Percentiles rank a stretch among this genome's conserved stretches.
These are phyloP conservation scores for Larimichthys crocea DNA, from an alignment of 2,113 vertebrate genomes.

Conservation along the genomic window DNA sequence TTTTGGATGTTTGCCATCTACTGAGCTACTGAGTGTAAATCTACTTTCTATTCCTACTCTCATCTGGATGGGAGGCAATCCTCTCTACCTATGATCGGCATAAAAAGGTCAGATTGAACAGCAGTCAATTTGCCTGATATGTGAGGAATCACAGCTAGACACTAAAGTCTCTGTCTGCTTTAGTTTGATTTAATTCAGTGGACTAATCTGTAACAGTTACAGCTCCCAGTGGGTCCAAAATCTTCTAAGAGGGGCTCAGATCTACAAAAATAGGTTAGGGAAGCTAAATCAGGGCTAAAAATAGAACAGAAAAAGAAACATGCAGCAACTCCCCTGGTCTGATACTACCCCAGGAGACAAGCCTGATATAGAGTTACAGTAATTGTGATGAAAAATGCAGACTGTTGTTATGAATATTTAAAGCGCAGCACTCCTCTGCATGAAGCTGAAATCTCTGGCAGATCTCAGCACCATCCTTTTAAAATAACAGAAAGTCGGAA, in stretches of 20 bases:
- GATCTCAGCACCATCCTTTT: neutral
- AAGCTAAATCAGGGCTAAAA: constrained; percentile 49
- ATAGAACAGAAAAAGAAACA: constrained; percentile 39
- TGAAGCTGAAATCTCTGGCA: neutral
- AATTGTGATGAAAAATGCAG: neutral
- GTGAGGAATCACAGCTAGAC: constrained; percentile 20
- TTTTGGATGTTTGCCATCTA: neutral
- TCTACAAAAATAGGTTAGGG: constrained; percentile 44
- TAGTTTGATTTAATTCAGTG: constrained; percentile 39
- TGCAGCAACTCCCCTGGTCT: constrained; percentile 6
- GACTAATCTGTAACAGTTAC: constrained; percentile 49
- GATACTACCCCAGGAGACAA: constrained; percentile 6
- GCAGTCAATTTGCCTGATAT: constrained; percentile 30
- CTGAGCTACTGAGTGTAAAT: neutral
- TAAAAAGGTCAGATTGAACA: constrained; percentile 38
- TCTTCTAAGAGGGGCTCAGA: constrained; percentile 54
- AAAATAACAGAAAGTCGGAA: constrained; percentile 22
- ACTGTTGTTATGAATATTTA: neutral
- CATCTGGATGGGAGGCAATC: constrained; percentile 2
- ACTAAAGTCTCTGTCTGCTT: constrained; percentile 17
- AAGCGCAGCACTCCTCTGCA: neutral
- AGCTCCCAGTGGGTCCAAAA: constrained; percentile 29
- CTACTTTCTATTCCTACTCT: neutral
- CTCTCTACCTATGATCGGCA: neutral
- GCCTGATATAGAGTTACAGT: neutral